phyloP scores from a whole-genome alignment of 2,888 invertebrate genomes.

The Leptogaster cylindrica region DNA sequence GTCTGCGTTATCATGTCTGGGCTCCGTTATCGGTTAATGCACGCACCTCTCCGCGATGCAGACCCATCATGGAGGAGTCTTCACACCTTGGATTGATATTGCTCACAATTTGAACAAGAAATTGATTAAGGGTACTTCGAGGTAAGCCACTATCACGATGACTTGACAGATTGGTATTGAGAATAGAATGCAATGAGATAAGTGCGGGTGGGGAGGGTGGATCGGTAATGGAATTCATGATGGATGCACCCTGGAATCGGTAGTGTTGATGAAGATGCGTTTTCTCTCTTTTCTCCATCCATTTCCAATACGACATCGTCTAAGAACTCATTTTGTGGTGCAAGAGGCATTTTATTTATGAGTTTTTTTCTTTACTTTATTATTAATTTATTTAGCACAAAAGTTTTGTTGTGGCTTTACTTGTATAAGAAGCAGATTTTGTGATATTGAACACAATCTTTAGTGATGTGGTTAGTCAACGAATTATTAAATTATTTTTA shows the following conservation, averaged over 20 bases:
- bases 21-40: constrained; percentile 24
- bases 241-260: background rate
- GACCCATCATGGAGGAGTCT: background rate
- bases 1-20: constrained; percentile 11
- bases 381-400: too few relatives aligned
- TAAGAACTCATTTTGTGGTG: too few relatives aligned
- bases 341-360: too few relatives aligned
- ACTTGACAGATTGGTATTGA: constrained; percentile 27
- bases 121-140: constrained; percentile 17
- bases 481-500: too few relatives aligned
- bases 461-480: too few relatives aligned
- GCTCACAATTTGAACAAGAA: constrained; percentile 13
- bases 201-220: background rate
- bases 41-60: background rate
- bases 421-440: too few relatives aligned
- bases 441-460: too few relatives aligned
- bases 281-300: too few relatives aligned
- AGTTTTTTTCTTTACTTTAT: too few relatives aligned
- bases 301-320: too few relatives aligned
- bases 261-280: too few relatives aligned
- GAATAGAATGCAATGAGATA: constrained; percentile 1
- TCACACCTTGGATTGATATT: constrained; percentile 27
- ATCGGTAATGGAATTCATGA: background rate
- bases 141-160: constrained; percentile 13
- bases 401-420: too few relatives aligned